Conservation (phyloP, 2,797 vertebrate species). For the Microtus obscurus region DNA sequence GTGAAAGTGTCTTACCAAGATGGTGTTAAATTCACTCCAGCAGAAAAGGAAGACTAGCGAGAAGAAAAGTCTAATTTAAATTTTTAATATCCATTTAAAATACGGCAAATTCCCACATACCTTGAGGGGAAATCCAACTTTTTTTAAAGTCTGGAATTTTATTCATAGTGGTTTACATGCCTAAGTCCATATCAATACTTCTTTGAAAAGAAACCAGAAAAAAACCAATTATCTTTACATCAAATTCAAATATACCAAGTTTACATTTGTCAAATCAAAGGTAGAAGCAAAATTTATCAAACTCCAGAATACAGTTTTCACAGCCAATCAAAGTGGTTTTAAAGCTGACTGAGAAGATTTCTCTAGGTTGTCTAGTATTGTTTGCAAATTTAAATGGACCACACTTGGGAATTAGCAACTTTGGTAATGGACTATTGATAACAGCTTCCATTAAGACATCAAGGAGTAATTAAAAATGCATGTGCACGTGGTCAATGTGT, state of each 20-base stretch:
- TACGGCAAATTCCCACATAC: neutral
- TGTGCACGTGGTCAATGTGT: neutral
- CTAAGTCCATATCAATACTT: neutral
- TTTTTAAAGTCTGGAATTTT: neutral
- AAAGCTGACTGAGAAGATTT: neutral
- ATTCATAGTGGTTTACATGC: constrained; percentile 23
- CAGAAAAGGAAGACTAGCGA: neutral
- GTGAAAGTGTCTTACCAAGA: neutral
- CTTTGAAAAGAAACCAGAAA: constrained; percentile 55
- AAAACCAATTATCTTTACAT: constrained; percentile 14
- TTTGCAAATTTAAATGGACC: neutral
- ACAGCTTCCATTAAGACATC: neutral
- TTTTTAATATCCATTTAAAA: constrained; percentile 20
- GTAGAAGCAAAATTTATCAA: neutral
- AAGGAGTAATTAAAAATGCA: constrained; percentile 47
- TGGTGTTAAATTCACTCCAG: constrained; percentile 23
- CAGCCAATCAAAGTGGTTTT: neutral
- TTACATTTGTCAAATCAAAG: neutral
- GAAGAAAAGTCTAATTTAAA: constrained; percentile 11
- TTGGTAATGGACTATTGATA: neutral
- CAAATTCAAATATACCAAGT: constrained; percentile 3
- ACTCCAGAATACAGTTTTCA: neutral
- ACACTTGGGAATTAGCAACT: neutral
- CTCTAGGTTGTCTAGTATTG: neutral
- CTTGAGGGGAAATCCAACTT: neutral